phyloP scores from a whole-genome alignment of 2,888 invertebrate genomes.

The Orchestes rusci region DNA sequence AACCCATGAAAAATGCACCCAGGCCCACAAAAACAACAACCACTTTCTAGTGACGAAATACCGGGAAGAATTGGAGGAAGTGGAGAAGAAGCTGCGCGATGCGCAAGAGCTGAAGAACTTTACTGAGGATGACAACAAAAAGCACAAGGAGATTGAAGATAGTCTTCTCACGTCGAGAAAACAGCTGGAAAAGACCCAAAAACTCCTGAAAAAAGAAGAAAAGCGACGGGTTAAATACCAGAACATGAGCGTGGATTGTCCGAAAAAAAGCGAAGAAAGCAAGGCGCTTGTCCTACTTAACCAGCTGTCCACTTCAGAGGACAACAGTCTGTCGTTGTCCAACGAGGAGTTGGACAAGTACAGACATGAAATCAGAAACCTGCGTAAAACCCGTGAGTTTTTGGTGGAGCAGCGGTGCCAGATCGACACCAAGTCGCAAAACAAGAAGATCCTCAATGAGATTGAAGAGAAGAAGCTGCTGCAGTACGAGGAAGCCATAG shows the following conservation, averaged over 20 bases:
- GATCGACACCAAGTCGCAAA: conserved; percentile 66
- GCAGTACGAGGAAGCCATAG: conserved; percentile 88
- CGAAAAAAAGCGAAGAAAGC: conserved; percentile 27
- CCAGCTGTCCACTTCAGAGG: conserved; percentile 22
- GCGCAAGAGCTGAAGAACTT: conserved; percentile 43
- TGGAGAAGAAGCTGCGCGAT: conserved; percentile 42
- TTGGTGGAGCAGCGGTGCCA: conserved; percentile 68
- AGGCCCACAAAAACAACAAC: conserved; percentile 45
- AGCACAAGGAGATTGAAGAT: conserved; percentile 59
- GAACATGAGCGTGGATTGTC: conserved; percentile 41
- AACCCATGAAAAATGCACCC: conserved; percentile 50
- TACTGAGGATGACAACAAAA: conserved; percentile 55
- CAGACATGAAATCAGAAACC: conserved; percentile 72
- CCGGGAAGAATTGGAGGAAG: conserved; percentile 42
- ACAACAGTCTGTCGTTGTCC: conserved; percentile 23
- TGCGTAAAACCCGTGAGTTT: conserved; percentile 71
- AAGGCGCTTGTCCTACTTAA: conserved; percentile 15
- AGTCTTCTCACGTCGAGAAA: conserved; percentile 68
- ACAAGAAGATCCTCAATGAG: conserved; percentile 62
- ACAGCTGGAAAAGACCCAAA: conserved; percentile 66
- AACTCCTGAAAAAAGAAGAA: conserved; percentile 66
- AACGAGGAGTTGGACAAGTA: conserved; percentile 53
- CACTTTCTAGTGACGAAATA: conserved; percentile 36
- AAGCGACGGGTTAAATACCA: conserved; percentile 63
- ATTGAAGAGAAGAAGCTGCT: conserved; percentile 72